These are phyloP conservation scores for Trididemnum clinides DNA, from an alignment of 23 tunicate genomes.

Conservation along the genomic window DNA sequence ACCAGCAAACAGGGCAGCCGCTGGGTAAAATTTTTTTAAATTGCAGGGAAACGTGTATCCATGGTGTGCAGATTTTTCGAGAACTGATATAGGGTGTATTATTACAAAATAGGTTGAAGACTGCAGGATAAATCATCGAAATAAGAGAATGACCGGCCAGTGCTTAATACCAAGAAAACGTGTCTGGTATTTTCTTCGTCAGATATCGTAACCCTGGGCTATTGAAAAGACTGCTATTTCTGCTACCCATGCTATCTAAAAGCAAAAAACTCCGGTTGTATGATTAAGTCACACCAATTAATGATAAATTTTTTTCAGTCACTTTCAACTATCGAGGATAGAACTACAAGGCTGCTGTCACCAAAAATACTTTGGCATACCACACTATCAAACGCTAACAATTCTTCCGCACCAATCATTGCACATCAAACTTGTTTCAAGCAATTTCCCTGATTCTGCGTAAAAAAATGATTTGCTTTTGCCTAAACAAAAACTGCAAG, in stretches of 20 bases:
- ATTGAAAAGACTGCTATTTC: neutral
- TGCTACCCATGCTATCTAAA: neutral
- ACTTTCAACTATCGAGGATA: neutral
- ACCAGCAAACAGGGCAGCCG: no score
- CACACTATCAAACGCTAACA: conserved; percentile 20
- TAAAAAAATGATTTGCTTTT: neutral
- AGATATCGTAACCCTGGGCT: no score
- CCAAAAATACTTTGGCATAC: neutral
- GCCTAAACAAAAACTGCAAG: neutral
- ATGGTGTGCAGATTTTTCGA: no score
- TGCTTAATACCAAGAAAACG: no score
- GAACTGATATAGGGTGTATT: no score
- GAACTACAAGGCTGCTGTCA: conserved; percentile 9
- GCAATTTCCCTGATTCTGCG: neutral
- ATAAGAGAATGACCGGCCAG: no score
- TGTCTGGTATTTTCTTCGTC: no score
- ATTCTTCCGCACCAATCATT: conserved; percentile 2
- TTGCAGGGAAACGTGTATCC: no score
- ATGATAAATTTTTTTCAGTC: neutral
- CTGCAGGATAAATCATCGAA: no score
- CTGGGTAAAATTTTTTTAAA: no score
- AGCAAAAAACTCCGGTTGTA: neutral
- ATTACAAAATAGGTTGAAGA: no score
- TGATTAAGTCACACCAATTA: neutral
- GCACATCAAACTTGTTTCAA: no score